Evolutionary conservation across 2,113 vertebrate genomes (phyloP).

Genomic region (Pseudorectes ferrugineus): DNA sequence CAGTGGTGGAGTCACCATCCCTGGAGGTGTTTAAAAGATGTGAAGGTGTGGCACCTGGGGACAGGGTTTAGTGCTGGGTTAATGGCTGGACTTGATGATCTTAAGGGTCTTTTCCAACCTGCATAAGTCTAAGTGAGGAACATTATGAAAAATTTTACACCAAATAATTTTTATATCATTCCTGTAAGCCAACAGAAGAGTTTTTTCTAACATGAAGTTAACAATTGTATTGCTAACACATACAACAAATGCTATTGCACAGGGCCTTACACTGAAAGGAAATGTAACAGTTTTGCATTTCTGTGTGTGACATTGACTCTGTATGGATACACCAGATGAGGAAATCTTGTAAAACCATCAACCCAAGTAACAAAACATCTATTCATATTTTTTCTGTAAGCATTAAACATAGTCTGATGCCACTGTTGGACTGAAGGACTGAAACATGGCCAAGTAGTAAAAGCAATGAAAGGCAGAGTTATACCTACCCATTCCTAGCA

Average conservation of each 20-base stretch:
- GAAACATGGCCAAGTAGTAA: background rate
- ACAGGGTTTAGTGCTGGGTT: background rate
- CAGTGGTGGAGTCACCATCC: background rate
- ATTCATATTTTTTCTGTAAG: background rate
- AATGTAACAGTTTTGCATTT: background rate
- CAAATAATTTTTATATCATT: background rate
- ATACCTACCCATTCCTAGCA: fast-evolving
- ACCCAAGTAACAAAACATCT: background rate
- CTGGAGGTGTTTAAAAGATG: background rate
- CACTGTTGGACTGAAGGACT: background rate
- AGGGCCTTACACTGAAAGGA: background rate
- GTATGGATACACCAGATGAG: background rate
- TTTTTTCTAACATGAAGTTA: background rate
- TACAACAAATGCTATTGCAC: background rate
- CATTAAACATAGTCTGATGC: background rate
- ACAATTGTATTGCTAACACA: background rate
- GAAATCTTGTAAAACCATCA: background rate
- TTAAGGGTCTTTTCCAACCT: background rate
- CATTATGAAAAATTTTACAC: background rate
- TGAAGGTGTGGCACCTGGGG: background rate
- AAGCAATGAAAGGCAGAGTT: background rate
- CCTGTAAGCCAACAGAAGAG: background rate
- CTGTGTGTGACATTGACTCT: background rate
- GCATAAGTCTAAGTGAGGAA: background rate
- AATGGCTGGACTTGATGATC: background rate